Percentiles rank a stretch among this genome's conserved stretches.
Evolutionary conservation across 2,113 vertebrate genomes (phyloP).

Genomic region (Paramisgurnus dabryanus): DNA sequence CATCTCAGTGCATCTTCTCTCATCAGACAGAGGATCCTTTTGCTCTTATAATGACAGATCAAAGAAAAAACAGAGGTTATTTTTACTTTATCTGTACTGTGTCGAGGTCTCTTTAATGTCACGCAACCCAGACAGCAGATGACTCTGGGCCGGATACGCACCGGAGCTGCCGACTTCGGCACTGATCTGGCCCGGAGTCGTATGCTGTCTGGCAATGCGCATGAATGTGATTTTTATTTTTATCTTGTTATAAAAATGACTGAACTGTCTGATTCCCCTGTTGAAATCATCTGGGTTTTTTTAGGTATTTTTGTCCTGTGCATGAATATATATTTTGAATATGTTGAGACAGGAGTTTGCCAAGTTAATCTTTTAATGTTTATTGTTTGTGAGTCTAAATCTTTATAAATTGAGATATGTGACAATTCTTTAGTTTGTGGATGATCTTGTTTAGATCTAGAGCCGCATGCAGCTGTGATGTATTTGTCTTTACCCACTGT

Average conservation of each 20-base stretch:
- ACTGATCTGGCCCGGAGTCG: no score
- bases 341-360: neutral
- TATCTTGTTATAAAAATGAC: neutral
- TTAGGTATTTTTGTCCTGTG: neutral
- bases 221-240: neutral
- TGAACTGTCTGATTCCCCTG: no score
- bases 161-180: no score
- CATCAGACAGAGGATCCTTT: neutral
- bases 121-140: neutral
- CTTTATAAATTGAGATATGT: neutral
- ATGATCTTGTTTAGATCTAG: neutral
- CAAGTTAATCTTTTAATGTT: neutral
- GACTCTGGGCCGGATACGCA: neutral
- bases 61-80: neutral
- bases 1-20: no score
- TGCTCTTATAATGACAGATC: conserved; percentile 1
- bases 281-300: no score
- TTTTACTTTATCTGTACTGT: neutral
- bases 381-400: neutral
- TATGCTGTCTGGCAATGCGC: neutral
- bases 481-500: neutral
- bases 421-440: neutral
- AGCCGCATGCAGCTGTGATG: neutral
- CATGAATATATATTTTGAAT: neutral
- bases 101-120: neutral